Evolutionary conservation across 2,888 invertebrate genomes (phyloP).

Genomic region (Nycteola revayana): DNA sequence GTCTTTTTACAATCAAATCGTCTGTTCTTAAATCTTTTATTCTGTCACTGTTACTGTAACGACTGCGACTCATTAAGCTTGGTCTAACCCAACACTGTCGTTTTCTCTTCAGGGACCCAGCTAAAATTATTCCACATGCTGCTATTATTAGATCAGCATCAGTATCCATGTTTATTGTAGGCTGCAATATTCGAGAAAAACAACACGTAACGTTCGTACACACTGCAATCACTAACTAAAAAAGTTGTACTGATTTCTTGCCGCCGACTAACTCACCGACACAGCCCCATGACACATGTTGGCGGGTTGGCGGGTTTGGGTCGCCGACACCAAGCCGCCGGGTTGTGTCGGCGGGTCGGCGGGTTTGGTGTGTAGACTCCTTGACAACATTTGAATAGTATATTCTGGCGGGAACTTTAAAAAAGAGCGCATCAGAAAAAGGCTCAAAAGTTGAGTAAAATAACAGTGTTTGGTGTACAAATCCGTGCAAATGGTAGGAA

Average conservation of each 20-base stretch:
- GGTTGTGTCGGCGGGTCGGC: slow-evolving; percentile 8
- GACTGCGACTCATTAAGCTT: slow-evolving; percentile 23
- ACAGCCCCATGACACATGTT: slow-evolving; percentile 14
- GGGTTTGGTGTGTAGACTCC: slow-evolving; percentile 6
- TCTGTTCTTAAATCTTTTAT: slow-evolving; percentile 20
- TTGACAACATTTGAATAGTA: no score
- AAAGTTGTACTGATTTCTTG: slow-evolving; percentile 14
- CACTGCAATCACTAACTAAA: slow-evolving; percentile 15
- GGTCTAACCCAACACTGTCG: slow-evolving; percentile 20
- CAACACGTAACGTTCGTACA: slow-evolving; percentile 19
- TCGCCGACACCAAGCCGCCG: slow-evolving; percentile 13
- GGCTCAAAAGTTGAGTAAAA: no score
- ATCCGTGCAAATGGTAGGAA: no score
- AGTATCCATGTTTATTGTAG: slow-evolving; percentile 21
- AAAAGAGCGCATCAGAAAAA: no score
- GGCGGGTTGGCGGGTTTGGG: slow-evolving; percentile 14
- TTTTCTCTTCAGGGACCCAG: slow-evolving; percentile 16
- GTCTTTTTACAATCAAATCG: slow-evolving; percentile 17
- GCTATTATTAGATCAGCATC: slow-evolving; percentile 21
- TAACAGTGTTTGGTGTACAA: no score
- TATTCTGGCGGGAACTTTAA: no score
- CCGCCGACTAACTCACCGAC: slow-evolving; percentile 15
- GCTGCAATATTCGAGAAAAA: slow-evolving; percentile 21
- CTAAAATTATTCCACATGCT: slow-evolving; percentile 20
- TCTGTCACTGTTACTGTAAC: slow-evolving; percentile 21